Conservation (phyloP, 2,797 vertebrate species). For the Alosa sapidissima region DNA sequence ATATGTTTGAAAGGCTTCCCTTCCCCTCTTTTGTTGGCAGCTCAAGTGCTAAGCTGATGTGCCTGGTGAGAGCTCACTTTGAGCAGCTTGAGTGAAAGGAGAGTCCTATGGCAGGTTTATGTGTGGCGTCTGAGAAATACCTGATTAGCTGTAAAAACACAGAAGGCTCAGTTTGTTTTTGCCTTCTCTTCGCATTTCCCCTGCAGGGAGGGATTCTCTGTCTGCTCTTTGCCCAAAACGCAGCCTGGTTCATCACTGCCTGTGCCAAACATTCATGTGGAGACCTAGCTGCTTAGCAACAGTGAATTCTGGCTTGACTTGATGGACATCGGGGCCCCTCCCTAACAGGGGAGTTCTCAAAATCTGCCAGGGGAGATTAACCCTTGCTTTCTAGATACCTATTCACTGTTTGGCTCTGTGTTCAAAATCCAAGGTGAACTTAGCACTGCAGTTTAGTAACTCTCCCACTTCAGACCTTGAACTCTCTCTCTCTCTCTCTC, state of each 20-base stretch:
- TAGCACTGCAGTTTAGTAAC: constrained; percentile 9
- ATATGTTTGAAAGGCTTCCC: background rate
- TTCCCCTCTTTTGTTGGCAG: background rate
- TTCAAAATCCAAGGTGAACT: background rate
- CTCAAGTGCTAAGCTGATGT: background rate
- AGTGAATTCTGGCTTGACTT: constrained; percentile 38
- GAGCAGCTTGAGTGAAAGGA: background rate
- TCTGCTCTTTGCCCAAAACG: background rate
- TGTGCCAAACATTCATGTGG: background rate
- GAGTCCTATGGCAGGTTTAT: background rate
- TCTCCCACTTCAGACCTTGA: constrained; percentile 42
- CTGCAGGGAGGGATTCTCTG: background rate
- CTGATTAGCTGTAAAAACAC: background rate
- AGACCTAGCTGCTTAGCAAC: constrained; percentile 45
- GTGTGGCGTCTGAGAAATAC: background rate
- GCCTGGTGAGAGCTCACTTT: background rate
- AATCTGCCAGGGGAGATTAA: background rate
- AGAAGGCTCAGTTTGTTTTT: background rate
- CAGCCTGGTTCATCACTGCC: background rate
- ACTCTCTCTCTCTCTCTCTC: constrained; percentile 12
- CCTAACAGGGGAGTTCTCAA: background rate
- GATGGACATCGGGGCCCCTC: constrained; percentile 28
- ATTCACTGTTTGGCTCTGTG: background rate
- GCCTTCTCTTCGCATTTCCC: too few species aligned
- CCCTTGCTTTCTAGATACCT: background rate